These are phyloP conservation scores for Malurus splendens DNA, from an alignment of 2,797 vertebrate species.

Conservation along the genomic window DNA sequence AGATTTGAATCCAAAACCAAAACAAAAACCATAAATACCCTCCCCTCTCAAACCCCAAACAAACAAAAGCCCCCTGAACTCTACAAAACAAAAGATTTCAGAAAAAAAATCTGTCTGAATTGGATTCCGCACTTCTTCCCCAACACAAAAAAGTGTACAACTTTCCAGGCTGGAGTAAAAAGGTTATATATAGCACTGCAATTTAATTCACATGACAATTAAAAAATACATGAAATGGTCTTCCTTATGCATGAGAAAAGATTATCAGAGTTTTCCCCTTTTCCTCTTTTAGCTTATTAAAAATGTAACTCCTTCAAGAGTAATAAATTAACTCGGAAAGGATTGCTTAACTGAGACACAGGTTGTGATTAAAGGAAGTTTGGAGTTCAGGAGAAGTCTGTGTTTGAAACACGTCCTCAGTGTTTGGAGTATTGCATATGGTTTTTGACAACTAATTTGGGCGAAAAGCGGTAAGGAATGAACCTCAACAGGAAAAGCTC, in stretches of 20 bases:
- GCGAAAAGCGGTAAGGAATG: neutral
- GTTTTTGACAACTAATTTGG: conserved; percentile 33
- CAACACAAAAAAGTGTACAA: neutral
- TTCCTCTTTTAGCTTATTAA: conserved; percentile 44
- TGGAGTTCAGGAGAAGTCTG: neutral
- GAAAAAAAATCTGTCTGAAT: neutral
- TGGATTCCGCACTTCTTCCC: neutral
- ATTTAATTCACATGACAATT: conserved; percentile 21
- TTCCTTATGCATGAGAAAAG: conserved; percentile 26
- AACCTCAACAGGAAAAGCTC: conserved; percentile 28
- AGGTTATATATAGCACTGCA: conserved; percentile 20
- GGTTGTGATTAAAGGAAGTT: conserved; percentile 34
- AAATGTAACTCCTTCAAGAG: conserved; percentile 45
- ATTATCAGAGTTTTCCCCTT: conserved; percentile 22
- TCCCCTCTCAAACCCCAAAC: neutral
- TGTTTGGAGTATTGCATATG: neutral
- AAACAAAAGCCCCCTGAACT: neutral
- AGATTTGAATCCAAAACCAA: neutral
- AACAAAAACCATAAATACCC: neutral
- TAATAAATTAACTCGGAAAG: conserved; percentile 7
- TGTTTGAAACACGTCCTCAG: neutral
- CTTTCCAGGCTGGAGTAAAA: neutral
- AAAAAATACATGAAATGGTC: conserved; percentile 11
- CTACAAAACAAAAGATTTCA: neutral
- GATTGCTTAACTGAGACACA: neutral